phyloP scores from a whole-genome alignment of 2,113 vertebrate species.

The Rousettus leschenaultii region DNA sequence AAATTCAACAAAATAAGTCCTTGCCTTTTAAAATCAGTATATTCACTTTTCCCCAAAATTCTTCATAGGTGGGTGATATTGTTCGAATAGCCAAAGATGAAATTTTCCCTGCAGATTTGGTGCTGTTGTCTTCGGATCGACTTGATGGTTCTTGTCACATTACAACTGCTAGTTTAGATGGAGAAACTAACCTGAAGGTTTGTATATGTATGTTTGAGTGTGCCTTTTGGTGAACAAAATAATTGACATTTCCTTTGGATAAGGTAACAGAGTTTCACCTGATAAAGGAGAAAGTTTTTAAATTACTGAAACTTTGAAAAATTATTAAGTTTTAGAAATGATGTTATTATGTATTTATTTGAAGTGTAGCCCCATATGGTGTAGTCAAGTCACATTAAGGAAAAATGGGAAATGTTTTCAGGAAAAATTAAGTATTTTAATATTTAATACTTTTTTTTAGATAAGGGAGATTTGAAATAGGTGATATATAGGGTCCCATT shows the following conservation, averaged over 20 bases:
- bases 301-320: neutral
- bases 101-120: conserved; percentile 95
- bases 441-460: neutral
- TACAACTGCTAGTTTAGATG: conserved; percentile 96
- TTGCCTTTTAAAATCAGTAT: conserved; percentile 3
- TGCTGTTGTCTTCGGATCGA: conserved; percentile 95
- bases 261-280: neutral
- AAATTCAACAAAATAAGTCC: neutral
- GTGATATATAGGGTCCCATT: neutral
- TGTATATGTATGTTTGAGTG: neutral
- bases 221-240: neutral
- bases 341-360: neutral
- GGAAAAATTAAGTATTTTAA: neutral
- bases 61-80: conserved; percentile 93
- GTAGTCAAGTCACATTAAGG: neutral
- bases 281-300: neutral
- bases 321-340: neutral
- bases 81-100: conserved; percentile 99
- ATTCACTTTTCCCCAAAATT: conserved; percentile 39
- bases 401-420: conserved; percentile 25
- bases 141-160: conserved; percentile 94
- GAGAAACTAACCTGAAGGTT: conserved; percentile 98
- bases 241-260: conserved; percentile 29
- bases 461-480: neutral
- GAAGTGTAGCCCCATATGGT: neutral